Percentiles rank a stretch among this genome's conserved stretches.
These are phyloP conservation scores for Enteromius afrohamiltoni DNA, from an alignment of 2,797 vertebrate species.

Conservation along the genomic window DNA sequence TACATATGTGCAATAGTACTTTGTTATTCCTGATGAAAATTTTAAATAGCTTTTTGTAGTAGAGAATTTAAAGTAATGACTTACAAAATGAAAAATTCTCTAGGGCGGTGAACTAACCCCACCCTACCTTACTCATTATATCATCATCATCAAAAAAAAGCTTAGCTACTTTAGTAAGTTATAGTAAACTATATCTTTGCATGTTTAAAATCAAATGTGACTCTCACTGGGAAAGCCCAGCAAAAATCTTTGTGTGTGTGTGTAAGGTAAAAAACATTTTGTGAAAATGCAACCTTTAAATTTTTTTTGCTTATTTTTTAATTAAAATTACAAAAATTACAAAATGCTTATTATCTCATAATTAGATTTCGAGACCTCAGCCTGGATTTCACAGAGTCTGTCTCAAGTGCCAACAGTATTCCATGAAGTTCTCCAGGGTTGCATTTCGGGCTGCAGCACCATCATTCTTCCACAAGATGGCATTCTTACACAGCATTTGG, in stretches of 20 bases:
- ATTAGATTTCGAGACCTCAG: too few relatives aligned
- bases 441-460: neutral
- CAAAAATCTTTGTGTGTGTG: too few relatives aligned
- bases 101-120: neutral
- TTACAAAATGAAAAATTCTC: neutral
- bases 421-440: neutral
- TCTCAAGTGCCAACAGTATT: neutral
- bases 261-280: too few relatives aligned
- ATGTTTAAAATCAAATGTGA: neutral
- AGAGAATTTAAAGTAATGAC: neutral
- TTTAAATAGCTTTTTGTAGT: neutral
- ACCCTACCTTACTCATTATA: neutral
- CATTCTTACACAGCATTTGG: slow-evolving; percentile 17
- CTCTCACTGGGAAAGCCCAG: too few relatives aligned
- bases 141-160: neutral
- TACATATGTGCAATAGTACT: neutral
- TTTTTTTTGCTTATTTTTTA: too few relatives aligned
- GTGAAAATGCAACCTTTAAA: too few relatives aligned
- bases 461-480: slow-evolving; percentile 19
- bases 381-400: too few relatives aligned
- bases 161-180: too few relatives aligned
- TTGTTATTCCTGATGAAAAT: neutral
- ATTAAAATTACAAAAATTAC: too few relatives aligned
- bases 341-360: too few relatives aligned
- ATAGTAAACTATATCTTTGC: neutral